A percentile compares a stretch with the other conserved stretches of the same genome.
phyloP scores from a whole-genome alignment of 2,888 invertebrate genomes.

The Diadegma fenestrale region DNA sequence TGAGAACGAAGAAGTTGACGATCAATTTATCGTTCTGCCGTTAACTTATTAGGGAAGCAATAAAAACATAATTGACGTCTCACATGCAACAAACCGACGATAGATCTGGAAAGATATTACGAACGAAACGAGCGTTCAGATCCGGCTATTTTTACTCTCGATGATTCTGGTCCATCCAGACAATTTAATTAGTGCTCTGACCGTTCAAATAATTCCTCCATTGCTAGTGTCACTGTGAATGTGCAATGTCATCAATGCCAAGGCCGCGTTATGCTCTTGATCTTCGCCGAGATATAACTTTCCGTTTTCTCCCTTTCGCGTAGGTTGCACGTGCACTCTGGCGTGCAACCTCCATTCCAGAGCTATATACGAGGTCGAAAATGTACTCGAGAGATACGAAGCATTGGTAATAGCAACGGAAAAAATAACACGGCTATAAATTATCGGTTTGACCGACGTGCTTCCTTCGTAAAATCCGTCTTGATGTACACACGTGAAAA shows the following conservation, averaged over 20 bases:
- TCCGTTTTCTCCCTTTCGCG: slow-evolving; percentile 8
- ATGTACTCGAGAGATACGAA: slow-evolving; percentile 49
- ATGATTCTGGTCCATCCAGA: neutral
- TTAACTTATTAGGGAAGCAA: neutral
- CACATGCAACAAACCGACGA: neutral
- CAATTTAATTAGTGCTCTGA: neutral
- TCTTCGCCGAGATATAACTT: slow-evolving; percentile 72
- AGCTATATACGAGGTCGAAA: slow-evolving; percentile 64
- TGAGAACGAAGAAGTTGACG: neutral
- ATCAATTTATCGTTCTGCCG: neutral
- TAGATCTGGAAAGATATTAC: neutral
- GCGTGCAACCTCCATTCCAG: neutral
- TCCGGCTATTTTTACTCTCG: neutral
- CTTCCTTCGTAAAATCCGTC: slow-evolving; percentile 48
- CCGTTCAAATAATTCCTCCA: neutral
- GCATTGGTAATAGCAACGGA: slow-evolving; percentile 49
- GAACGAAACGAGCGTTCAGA: neutral
- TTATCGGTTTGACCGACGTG: slow-evolving; percentile 68
- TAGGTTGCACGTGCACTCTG: neutral
- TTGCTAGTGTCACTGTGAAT: neutral
- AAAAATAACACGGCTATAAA: slow-evolving; percentile 67
- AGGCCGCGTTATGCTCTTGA: slow-evolving; percentile 75
- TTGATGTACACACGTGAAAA: neutral
- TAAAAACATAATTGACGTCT: neutral
- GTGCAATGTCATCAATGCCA: slow-evolving; percentile 71